Conservation (phyloP, 2,797 vertebrate genomes). For the Lindbergichthys nudifrons region DNA sequence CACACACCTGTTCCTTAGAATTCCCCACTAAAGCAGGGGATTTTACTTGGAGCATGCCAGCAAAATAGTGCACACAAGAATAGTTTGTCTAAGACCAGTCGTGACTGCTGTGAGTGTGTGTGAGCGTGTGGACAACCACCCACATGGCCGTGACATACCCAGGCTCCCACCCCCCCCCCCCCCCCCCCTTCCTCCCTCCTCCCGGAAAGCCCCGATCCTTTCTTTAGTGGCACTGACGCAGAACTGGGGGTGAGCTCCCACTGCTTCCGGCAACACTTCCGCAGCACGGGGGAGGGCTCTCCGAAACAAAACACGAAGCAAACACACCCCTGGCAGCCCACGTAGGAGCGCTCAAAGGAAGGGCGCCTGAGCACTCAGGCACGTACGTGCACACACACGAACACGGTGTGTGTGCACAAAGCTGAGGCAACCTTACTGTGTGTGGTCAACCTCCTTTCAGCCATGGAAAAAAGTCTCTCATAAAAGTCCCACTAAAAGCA, state of each 20-base stretch:
- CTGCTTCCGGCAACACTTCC: constrained; percentile 89
- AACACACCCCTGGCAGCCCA: constrained; percentile 80
- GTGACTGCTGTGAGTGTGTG: constrained; percentile 60
- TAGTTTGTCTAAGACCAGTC: constrained; percentile 71
- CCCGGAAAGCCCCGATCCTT: constrained; percentile 84
- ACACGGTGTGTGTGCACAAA: constrained; percentile 39
- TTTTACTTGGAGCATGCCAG: constrained; percentile 67
- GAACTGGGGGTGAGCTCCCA: constrained; percentile 84
- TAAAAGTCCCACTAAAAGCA: constrained; percentile 85
- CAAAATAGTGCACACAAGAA: constrained; percentile 69
- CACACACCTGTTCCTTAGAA: constrained; percentile 73
- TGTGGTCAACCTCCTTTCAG: constrained; percentile 84
- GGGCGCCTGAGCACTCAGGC: constrained; percentile 59
- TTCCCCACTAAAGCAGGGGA: constrained; percentile 73
- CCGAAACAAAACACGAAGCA: constrained; percentile 84
- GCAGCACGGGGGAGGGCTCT: constrained; percentile 80
- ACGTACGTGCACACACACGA: constrained; percentile 29
- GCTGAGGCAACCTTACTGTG: constrained; percentile 73
- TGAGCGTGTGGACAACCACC: constrained; percentile 75
- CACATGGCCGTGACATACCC: constrained; percentile 81
- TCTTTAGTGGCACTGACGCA: constrained; percentile 85
- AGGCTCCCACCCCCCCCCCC: constrained; percentile 56
- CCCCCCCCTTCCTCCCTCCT: constrained; percentile 55
- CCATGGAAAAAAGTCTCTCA: constrained; percentile 86
- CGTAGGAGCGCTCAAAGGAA: constrained; percentile 76